These are phyloP conservation scores for Cylloceria caligata DNA, from an alignment of 2,888 invertebrate species.

Conservation along the genomic window DNA sequence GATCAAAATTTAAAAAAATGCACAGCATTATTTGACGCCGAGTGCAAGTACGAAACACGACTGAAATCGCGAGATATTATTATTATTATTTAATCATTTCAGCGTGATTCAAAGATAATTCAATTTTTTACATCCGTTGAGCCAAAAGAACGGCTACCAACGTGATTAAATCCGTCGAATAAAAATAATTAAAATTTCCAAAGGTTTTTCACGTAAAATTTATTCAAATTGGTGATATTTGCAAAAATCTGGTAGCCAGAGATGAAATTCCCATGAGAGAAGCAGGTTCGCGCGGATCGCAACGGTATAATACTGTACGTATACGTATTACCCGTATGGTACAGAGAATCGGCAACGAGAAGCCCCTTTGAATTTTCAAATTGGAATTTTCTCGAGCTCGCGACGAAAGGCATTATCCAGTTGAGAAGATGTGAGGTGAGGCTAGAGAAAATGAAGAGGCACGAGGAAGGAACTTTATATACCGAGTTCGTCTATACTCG, in stretches of 20 bases:
- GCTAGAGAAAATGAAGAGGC: constrained; percentile 47
- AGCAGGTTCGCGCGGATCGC: background rate
- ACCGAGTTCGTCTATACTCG: constrained; percentile 43
- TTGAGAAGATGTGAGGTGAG: constrained; percentile 29
- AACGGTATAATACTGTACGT: background rate
- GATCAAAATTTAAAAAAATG: background rate
- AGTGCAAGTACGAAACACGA: too few relatives aligned
- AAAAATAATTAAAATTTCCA: background rate
- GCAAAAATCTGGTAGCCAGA: constrained; percentile 4
- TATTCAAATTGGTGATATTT: constrained; percentile 2
- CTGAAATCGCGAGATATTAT: too few relatives aligned
- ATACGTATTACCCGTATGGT: constrained; percentile 8
- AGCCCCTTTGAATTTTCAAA: constrained; percentile 52
- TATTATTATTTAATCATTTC: background rate
- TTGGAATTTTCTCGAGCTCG: constrained; percentile 55
- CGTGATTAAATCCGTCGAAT: background rate
- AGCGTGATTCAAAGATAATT: background rate
- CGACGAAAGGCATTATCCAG: constrained; percentile 48
- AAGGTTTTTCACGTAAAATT: background rate
- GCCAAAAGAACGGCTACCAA: too few relatives aligned
- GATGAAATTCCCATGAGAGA: constrained; percentile 5
- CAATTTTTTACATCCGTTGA: background rate
- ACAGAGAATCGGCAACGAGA: constrained; percentile 13
- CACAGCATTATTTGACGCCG: too few relatives aligned
- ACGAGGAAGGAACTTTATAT: constrained; percentile 53